Conservation (phyloP, 2,113 vertebrate species). For the Cyprinodon tularosa region DNA sequence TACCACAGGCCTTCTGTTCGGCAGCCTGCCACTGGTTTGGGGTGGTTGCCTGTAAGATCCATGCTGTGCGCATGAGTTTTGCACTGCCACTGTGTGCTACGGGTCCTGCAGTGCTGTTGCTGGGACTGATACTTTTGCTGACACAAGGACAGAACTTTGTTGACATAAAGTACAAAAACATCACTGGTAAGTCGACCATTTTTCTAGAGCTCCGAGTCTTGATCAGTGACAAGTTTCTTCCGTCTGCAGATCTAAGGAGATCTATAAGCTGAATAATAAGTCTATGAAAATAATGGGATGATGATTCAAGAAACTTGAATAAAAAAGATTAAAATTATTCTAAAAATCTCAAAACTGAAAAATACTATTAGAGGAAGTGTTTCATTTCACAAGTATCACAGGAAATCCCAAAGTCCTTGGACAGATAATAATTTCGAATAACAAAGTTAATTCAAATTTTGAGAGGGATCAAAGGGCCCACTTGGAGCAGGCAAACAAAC, state of each 20-base stretch:
- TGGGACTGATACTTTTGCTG: slow-evolving; percentile 75
- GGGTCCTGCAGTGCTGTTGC: slow-evolving; percentile 71
- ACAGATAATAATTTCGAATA: no score
- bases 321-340: no score
- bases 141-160: slow-evolving; percentile 31
- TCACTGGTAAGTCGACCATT: slow-evolving; percentile 14
- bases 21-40: slow-evolving; percentile 84
- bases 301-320: background rate
- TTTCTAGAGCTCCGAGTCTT: background rate
- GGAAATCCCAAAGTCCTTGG: no score
- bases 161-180: fast-evolving
- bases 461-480: no score
- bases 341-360: background rate
- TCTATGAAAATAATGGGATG: no score
- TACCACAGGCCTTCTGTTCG: slow-evolving; percentile 71
- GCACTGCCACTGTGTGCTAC: slow-evolving; percentile 73
- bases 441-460: no score
- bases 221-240: background rate
- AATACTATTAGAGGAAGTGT: no score
- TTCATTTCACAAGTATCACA: no score
- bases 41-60: slow-evolving; percentile 83
- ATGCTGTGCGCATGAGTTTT: slow-evolving; percentile 78
- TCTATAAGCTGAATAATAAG: background rate
- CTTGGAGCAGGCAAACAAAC: no score
- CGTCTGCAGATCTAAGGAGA: background rate